Conservation (phyloP, 2,888 invertebrate species). For the Podotricha telesiphe region DNA sequence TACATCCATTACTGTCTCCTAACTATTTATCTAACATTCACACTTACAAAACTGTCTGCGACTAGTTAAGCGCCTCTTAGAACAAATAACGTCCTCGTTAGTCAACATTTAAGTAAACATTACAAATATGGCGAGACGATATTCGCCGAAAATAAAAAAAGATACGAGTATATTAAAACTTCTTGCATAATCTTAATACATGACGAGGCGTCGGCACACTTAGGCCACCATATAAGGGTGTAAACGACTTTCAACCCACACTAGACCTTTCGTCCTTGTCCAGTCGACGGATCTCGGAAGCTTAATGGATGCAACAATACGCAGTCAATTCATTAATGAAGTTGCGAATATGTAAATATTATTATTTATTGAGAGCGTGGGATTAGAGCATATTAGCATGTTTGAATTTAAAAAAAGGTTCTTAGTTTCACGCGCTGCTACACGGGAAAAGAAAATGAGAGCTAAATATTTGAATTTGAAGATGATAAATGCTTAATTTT, state of each 20-base stretch:
- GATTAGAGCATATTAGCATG: conserved; percentile 10
- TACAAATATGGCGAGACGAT: neutral
- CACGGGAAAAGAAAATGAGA: no score
- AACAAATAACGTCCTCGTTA: neutral
- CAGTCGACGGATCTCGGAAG: conserved; percentile 44
- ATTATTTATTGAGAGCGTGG: conserved; percentile 28
- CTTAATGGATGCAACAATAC: conserved; percentile 33
- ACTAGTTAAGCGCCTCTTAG: neutral
- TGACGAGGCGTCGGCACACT: conserved; percentile 51
- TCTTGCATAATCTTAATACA: conserved; percentile 46
- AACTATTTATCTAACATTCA: neutral
- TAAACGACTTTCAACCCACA: conserved; percentile 60
- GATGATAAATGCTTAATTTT: no score
- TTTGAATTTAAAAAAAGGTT: neutral
- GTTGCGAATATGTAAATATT: conserved; percentile 20
- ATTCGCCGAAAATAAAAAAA: conserved; percentile 4
- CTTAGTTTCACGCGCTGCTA: no score
- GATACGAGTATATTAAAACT: conserved; percentile 2
- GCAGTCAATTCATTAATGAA: conserved; percentile 31
- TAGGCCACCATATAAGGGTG: conserved; percentile 57
- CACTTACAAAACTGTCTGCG: neutral
- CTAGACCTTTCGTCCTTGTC: conserved; percentile 55
- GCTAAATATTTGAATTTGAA: no score
- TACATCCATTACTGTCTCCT: no score
- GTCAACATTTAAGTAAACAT: conserved; percentile 2